Evolutionary conservation across 2,113 vertebrate genomes (phyloP), one percentile per base, ranked within the genome.

Genomic region (Heptranchias perlo): DNA sequence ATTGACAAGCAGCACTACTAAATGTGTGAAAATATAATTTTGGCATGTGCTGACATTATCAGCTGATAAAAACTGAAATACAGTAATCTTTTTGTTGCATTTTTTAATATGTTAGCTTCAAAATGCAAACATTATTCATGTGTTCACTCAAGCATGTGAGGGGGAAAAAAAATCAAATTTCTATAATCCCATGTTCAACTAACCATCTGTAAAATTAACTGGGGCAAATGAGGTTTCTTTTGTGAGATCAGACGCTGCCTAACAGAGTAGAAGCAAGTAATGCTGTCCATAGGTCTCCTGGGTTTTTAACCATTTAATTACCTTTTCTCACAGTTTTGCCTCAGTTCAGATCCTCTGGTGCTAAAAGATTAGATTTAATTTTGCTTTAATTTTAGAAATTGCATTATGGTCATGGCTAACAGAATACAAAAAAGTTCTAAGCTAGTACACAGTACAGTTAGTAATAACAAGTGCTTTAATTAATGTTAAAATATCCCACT

Each of bases 171-270:
- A 87, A 14, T 39, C 8, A 67, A 13, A 94, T 49, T 94, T 94
- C 64, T 89, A n/a, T 96, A 64, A 96, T 44, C 96, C 13, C n/a
- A 28, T 67, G 58, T 96, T 65, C 14, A 96, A n/a, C 96, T 86
- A 87, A 89, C 78, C 78, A 65, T 96, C 82, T 65, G 96, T 65
- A 96, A 89, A 96, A 96, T 87, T 44, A 96, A n/a, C 47, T 78
- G 95, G 28, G 49, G 95, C 10, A 78, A 96, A 96, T 96, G 54
- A 82, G 89, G 89, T 92, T 61, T 92, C 31, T n/a, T 61, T 92
- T 61, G 89, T 61, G 89, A 61, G 54, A n/a, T 7, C 61, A 54
- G 54, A 92, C 61, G 31, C 52, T 61, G 14, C 11, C 31, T n/a
- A 91, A 31, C 49, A 91, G 52, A n/a, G 58, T 58, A 4, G 52